Percentiles rank a stretch among this genome's conserved stretches.
Conservation (phyloP, 1,140 invertebrate species). For the Eufriesea mexicana region DNA sequence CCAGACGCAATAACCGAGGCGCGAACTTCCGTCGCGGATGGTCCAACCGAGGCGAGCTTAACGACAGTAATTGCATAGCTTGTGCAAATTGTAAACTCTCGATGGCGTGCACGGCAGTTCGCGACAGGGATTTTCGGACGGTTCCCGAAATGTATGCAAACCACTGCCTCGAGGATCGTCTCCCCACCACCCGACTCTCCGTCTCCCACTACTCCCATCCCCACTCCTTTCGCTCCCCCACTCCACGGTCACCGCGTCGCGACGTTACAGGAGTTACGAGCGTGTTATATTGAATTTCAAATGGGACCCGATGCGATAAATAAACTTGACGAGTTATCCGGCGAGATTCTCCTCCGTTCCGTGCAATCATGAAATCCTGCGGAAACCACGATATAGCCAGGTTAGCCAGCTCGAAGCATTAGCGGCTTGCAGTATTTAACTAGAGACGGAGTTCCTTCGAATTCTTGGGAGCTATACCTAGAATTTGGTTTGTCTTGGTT, state of each 20-base stretch:
- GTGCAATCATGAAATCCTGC: conserved; percentile 44
- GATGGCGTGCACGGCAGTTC: not conserved
- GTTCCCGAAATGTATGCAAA: conserved; percentile 37
- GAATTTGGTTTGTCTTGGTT: too few species aligned
- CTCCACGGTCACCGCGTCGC: too few species aligned
- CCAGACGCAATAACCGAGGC: conserved; percentile 45
- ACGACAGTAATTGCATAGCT: conserved; percentile 59
- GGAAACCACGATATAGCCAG: conserved; percentile 37
- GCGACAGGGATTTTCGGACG: conserved; percentile 23
- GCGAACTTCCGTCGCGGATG: conserved; percentile 29
- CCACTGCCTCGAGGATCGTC: conserved; percentile 33
- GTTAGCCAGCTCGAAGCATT: not conserved
- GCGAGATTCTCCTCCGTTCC: conserved; percentile 7
- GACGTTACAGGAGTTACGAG: conserved; percentile 20
- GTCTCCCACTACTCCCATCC: not conserved
- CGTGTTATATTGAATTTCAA: conserved; percentile 62
- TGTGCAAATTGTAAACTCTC: conserved; percentile 51
- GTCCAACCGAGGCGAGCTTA: conserved; percentile 27
- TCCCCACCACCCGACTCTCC: not conserved
- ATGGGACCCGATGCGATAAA: conserved; percentile 59
- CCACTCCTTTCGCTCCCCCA: too few species aligned
- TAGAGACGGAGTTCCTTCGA: too few species aligned
- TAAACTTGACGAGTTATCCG: conserved; percentile 44
- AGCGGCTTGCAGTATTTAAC: conserved; percentile 17
- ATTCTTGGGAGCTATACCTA: too few species aligned